Percentiles rank a stretch among this genome's conserved stretches.
These are phyloP conservation scores for Drosophila trapezifrons DNA, from an alignment of 1,140 invertebrate species.

Conservation along the genomic window DNA sequence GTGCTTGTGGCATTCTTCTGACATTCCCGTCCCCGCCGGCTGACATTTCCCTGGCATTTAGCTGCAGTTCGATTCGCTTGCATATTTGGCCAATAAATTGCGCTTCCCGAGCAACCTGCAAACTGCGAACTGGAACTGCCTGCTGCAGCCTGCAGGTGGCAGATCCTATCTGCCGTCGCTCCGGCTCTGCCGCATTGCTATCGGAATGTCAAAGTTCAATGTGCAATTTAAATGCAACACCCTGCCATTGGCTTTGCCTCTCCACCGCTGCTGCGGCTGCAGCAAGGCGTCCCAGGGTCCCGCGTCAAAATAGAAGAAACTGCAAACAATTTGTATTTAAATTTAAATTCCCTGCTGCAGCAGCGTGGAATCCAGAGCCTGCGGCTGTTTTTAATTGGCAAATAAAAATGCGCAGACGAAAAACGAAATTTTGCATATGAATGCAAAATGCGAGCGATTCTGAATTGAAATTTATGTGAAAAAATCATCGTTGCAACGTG, in stretches of 20 bases:
- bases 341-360: constrained; percentile 75
- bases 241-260: constrained; percentile 50
- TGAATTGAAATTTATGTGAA: constrained; percentile 72
- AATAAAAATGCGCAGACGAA: constrained; percentile 69
- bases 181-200: constrained; percentile 34
- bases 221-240: constrained; percentile 81
- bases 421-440: constrained; percentile 65
- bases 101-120: constrained; percentile 20
- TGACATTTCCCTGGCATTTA: constrained; percentile 65
- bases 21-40: constrained; percentile 37
- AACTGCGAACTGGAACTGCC: constrained; percentile 10
- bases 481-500: constrained; percentile 55
- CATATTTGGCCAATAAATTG: constrained; percentile 78
- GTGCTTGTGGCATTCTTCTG: constrained; percentile 14
- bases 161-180: constrained; percentile 61
- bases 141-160: constrained; percentile 23
- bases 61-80: constrained; percentile 67
- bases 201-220: constrained; percentile 79
- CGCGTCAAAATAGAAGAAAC: constrained; percentile 37
- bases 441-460: constrained; percentile 53
- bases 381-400: constrained; percentile 78
- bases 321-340: constrained; percentile 81
- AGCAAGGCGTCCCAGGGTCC: background rate
- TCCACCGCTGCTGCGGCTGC: constrained; percentile 43
- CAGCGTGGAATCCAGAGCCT: constrained; percentile 23